phyloP scores from a whole-genome alignment of 1,140 invertebrate genomes.

The Leptoteleia sp. region DNA sequence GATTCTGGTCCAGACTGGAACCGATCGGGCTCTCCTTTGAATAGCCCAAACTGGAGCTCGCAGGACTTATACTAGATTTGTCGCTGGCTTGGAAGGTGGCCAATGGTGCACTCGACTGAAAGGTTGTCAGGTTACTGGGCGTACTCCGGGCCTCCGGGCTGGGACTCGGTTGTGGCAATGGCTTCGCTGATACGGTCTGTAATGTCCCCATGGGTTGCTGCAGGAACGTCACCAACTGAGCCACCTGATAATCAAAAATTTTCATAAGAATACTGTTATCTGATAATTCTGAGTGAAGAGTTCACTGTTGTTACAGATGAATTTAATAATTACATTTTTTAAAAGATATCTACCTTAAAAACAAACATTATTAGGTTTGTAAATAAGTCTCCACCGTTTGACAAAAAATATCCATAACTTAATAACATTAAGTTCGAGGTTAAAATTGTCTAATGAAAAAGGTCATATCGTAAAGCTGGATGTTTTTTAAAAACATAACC shows the following conservation, averaged over 20 bases:
- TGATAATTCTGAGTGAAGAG: constrained; percentile 7
- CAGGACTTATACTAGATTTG: constrained; percentile 77
- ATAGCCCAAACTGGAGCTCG: constrained; percentile 77
- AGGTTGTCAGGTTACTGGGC: constrained; percentile 78
- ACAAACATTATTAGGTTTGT: too few species aligned
- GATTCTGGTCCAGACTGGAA: constrained; percentile 75
- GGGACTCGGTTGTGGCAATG: constrained; percentile 66
- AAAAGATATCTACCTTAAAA: too few species aligned
- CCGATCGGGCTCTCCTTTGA: constrained; percentile 75
- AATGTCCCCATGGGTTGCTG: constrained; percentile 80
- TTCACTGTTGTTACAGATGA: constrained; percentile 16
- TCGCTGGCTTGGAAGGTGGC: constrained; percentile 78
- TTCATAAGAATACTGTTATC: too few species aligned
- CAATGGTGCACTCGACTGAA: constrained; percentile 76
- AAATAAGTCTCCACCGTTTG: too few species aligned
- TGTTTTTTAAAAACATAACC: too few species aligned
- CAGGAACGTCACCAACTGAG: constrained; percentile 85
- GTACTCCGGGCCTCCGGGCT: constrained; percentile 71
- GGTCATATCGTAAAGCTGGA: too few species aligned
- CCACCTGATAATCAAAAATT: constrained; percentile 77
- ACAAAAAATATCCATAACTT: too few species aligned
- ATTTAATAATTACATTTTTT: too few species aligned
- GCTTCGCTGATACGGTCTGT: constrained; percentile 63
- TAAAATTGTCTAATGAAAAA: too few species aligned
- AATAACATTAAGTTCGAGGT: too few species aligned